phyloP scores from a whole-genome alignment of 1,140 invertebrate genomes.

The Reticulitermes speratus region DNA sequence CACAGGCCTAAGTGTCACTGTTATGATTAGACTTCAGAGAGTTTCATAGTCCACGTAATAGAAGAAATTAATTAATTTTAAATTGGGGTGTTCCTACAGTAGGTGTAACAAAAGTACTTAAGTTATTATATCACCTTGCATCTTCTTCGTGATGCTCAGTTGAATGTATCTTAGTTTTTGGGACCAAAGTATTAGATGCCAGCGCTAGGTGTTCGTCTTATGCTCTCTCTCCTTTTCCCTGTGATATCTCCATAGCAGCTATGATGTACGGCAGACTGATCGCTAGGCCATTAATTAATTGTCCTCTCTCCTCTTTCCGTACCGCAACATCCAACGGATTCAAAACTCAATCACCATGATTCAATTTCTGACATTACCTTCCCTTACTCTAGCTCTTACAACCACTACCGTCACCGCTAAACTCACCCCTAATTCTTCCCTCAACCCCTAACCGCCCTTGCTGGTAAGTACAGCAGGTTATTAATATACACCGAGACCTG shows the following conservation, averaged over 20 bases:
- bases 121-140: too few species aligned
- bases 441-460: background rate
- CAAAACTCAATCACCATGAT: conserved; percentile 26
- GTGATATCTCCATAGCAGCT: background rate
- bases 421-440: background rate
- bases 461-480: background rate
- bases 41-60: too few species aligned
- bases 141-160: too few species aligned
- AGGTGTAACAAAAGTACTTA: too few species aligned
- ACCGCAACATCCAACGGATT: conserved; percentile 15
- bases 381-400: background rate
- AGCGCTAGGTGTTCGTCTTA: background rate
- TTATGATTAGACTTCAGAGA: too few species aligned
- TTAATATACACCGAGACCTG: background rate
- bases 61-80: too few species aligned
- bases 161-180: background rate
- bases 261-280: conserved; percentile 5
- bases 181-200: background rate
- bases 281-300: conserved; percentile 5
- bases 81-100: too few species aligned
- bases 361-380: conserved; percentile 26
- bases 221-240: too few species aligned
- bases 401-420: background rate
- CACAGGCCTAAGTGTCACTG: too few species aligned
- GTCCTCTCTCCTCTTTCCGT: background rate